These are phyloP conservation scores for Echinops telfairi DNA, from an alignment of 2,113 vertebrate species.

Conservation along the genomic window DNA sequence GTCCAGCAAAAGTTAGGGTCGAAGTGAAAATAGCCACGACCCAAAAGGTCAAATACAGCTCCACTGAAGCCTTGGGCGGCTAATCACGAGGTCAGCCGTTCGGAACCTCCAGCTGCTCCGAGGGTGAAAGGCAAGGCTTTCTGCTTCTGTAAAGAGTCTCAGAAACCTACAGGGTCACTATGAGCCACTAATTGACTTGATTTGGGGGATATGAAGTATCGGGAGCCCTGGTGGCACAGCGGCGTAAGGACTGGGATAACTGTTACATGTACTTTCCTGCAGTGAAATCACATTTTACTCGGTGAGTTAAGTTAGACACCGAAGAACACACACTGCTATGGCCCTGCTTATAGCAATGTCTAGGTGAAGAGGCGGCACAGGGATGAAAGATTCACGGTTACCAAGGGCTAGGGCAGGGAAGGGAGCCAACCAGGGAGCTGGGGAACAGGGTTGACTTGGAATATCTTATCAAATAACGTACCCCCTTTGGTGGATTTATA, in stretches of 20 bases:
- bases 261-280: neutral
- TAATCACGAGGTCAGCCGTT: too few species aligned
- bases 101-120: too few species aligned
- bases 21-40: neutral
- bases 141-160: too few species aligned
- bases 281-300: neutral
- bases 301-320: neutral
- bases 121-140: too few species aligned
- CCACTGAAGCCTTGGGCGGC: too few species aligned
- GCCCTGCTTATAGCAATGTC: neutral
- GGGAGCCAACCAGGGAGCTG: neutral
- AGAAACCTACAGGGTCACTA: too few species aligned
- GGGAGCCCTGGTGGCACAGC: too few species aligned
- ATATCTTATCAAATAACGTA: conserved; percentile 48
- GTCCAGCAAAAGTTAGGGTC: neutral
- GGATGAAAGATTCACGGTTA: too few species aligned
- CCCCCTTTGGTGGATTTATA: neutral
- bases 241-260: too few species aligned
- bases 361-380: neutral
- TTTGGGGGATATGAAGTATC: too few species aligned
- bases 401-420: too few species aligned
- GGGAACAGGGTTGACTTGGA: neutral
- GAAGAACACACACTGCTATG: neutral
- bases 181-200: too few species aligned
- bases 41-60: neutral